Base-by-base conservation (phyloP, 2,113 vertebrate species). In the Mirza zaza region DNA sequence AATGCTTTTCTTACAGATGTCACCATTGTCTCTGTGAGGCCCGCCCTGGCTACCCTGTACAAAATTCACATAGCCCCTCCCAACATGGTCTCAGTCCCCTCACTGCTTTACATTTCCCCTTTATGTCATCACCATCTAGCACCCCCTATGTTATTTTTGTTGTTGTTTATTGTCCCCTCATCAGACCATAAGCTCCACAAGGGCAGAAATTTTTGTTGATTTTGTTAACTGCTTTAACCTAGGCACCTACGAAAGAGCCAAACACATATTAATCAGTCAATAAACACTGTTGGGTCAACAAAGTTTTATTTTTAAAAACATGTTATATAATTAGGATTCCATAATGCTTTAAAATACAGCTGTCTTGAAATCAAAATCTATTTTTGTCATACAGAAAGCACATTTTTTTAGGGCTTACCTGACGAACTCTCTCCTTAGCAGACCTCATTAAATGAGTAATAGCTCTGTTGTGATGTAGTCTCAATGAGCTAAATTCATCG, bases 401-500 rank as follows among this genome's bases (percentile, higher is more conserved):
- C 5, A 11, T 0, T 23, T 17, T 17, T 14, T 45, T 0, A 86
- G 80, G 48, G 39, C 97, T 98, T 94, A 99, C 99, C 98, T 98
- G 98, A 0, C 96, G 97, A 65, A 99, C 97, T 96, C 98, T 97
- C 80, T 98, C 98, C 85, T 97, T 98, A 48, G 98, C 98, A n/a
- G 98, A 98, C 96, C 98, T 98, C 98, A 99, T 99, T 82, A 99
- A 98, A 79, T 99, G 99, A 21, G 99, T 98, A 97, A 99, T 99
- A 79, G 99, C 99, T 93, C 99, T 98, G 96, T 99, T 99, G 98
- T 99, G 99, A 95, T 99, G 99, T 5, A 99, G 98, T 89, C 99
- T 98, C 89, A 99, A 95, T 0, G 99, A 99, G 98, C 99, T 99
- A 96, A 99, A 99, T 98, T 99, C 99, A 89, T 99, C 99, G 32